A percentile compares a stretch with the other conserved stretches of the same genome.
These are phyloP conservation scores for Bos indicus DNA, from an alignment of 2,113 vertebrate species.

Conservation along the genomic window DNA sequence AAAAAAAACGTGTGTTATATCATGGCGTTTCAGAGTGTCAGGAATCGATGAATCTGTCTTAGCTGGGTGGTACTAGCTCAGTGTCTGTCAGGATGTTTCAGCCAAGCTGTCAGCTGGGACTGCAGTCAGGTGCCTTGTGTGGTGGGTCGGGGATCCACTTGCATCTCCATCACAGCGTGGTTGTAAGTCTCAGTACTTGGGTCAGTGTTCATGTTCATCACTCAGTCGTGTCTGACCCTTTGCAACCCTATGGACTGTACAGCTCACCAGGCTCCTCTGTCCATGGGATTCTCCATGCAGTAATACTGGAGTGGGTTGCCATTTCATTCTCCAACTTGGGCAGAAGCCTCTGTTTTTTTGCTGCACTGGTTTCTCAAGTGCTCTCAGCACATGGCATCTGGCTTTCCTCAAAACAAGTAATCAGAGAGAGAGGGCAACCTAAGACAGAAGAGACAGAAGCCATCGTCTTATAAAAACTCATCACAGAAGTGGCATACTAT, in stretches of 20 bases:
- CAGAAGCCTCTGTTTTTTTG: neutral
- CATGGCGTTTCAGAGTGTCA: neutral
- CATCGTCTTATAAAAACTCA: neutral
- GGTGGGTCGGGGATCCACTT: neutral
- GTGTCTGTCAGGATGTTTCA: neutral
- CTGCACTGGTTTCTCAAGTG: neutral
- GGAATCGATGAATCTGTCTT: neutral
- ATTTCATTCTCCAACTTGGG: neutral
- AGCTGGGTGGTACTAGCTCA: neutral
- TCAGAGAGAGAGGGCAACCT: neutral
- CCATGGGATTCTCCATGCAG: neutral
- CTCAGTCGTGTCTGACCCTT: neutral
- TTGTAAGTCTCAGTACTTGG: neutral
- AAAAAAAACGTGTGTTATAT: neutral
- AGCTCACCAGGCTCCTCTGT: neutral
- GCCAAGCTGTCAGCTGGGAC: neutral
- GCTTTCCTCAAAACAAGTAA: neutral
- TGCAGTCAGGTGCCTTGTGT: neutral
- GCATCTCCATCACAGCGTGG: neutral
- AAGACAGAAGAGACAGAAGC: neutral
- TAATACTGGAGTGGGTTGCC: neutral
- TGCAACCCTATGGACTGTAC: accelerated
- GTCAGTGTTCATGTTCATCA: accelerated
- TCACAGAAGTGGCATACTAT: neutral
- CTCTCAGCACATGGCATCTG: neutral